Evolutionary conservation across 2,113 vertebrate genomes (phyloP).

Genomic region (Channa argus): DNA sequence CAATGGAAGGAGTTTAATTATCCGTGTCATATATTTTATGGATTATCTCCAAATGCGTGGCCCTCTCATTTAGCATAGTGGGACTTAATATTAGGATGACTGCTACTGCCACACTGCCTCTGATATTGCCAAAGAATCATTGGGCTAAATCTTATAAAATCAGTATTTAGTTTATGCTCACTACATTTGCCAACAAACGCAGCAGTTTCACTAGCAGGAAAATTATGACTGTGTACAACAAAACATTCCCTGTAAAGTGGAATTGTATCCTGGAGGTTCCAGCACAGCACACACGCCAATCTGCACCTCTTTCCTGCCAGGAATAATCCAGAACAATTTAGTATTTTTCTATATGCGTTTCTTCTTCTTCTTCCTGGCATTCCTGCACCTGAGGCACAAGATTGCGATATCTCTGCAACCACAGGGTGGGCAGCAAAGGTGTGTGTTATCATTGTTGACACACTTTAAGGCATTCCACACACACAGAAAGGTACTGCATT

Average conservation of each 20-base stretch:
- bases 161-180: slow-evolving; percentile 21
- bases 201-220: slow-evolving; percentile 27
- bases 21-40: slow-evolving; percentile 48
- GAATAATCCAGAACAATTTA: slow-evolving; percentile 45
- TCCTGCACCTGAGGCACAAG: slow-evolving; percentile 46
- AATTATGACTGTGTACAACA: slow-evolving; percentile 36
- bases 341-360: slow-evolving; percentile 2
- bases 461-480: slow-evolving; percentile 62
- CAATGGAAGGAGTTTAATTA: slow-evolving; percentile 59
- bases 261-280: slow-evolving; percentile 44
- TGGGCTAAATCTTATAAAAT: slow-evolving; percentile 4
- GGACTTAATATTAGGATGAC: slow-evolving; percentile 21
- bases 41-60: slow-evolving; percentile 34
- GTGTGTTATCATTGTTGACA: slow-evolving; percentile 64
- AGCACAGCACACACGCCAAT: slow-evolving; percentile 41
- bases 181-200: slow-evolving; percentile 10
- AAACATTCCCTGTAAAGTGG: slow-evolving; percentile 31
- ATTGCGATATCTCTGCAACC: slow-evolving; percentile 66
- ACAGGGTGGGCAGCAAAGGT: slow-evolving; percentile 43
- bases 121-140: slow-evolving; percentile 2
- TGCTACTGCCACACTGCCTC: not conserved
- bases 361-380: slow-evolving; percentile 25
- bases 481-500: slow-evolving; percentile 52
- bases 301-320: slow-evolving; percentile 40
- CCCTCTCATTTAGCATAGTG: slow-evolving; percentile 23